Evolutionary conservation across 2,113 vertebrate species (phyloP), one percentile per base, ranked within the genome.

Genomic region (Guaruba guarouba): DNA sequence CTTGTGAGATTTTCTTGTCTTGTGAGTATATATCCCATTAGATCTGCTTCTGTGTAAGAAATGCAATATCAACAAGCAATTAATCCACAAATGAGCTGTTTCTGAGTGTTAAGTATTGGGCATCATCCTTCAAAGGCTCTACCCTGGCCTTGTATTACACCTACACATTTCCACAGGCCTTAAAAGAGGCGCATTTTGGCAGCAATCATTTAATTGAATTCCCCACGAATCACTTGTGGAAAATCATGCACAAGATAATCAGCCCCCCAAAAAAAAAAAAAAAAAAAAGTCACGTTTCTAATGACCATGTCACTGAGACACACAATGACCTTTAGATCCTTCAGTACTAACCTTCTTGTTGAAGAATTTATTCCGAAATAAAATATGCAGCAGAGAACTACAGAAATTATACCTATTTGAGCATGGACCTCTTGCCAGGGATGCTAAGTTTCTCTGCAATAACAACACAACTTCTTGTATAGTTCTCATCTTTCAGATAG

Each of bases 51-150:
- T 97, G 59, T 25, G 31, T 82, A 91, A 52, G 82, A 84, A 95
- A 7, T 59, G 64, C 68, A 96, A 92, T 93, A 93, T 97, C 95
- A 92, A 93, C 89, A 93, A 95, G 87, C 67, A 97, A 97, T 97
- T 97, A 97, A 96, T 95, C 93, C 91, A 93, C 73, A 97, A 95
- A 76, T 95, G 93, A 97, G 94, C 86, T 95, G 89, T 95, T 96
- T 92, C 93, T 70, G 89, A 95, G 82, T 76, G 96, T 93, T 86
- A 76, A 94, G 49, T 77, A 82, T 51, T 94, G 77, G 74, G 67
- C 57, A 94, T 87, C 73, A 94, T 91, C 86, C 59, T 97, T 97
- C 75, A 93, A 63, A 75, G 82, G 62, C 48, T 74, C 55, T 28
- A 20, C 86, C 93, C 74, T 78, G 29, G 74, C 86, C 78, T 90